Evolutionary conservation across 2,888 invertebrate genomes (phyloP).

Genomic region (Troglohyphantes excavatus): DNA sequence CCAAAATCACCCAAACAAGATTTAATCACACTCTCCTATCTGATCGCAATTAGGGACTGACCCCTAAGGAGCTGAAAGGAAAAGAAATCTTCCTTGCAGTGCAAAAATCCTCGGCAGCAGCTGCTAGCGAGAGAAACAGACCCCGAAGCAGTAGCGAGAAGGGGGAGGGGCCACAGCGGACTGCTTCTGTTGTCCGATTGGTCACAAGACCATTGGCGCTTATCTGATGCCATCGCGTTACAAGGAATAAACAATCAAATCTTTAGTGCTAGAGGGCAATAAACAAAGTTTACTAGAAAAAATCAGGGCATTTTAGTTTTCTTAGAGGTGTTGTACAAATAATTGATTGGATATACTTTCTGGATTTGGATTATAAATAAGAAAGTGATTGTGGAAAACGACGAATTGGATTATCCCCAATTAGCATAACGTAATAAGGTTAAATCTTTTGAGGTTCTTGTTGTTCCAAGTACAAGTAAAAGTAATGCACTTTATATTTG

Average conservation of each 20-base stretch:
- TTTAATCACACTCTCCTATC: background rate
- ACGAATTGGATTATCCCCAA: too few relatives aligned
- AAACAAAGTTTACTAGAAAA: background rate
- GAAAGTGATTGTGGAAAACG: too few relatives aligned
- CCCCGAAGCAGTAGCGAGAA: constrained; percentile 56
- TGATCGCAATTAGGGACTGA: constrained; percentile 25
- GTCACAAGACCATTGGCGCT: constrained; percentile 26
- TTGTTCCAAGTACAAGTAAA: too few relatives aligned
- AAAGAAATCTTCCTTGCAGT: constrained; percentile 23
- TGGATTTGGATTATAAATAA: too few relatives aligned
- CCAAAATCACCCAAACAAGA: too few relatives aligned
- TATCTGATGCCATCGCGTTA: constrained; percentile 17
- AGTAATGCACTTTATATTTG: too few relatives aligned
- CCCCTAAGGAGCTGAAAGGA: constrained; percentile 45
- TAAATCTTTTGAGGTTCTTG: too few relatives aligned
- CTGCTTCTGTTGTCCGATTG: constrained; percentile 49
- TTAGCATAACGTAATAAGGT: too few relatives aligned
- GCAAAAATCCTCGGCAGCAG: constrained; percentile 53
- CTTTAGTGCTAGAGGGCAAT: background rate
- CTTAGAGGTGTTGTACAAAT: background rate
- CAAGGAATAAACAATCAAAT: constrained; percentile 28
- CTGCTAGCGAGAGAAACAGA: constrained; percentile 18
- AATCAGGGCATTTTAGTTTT: background rate
- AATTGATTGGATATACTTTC: background rate
- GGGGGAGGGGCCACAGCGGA: constrained; percentile 24